Conservation (phyloP, 1,140 invertebrate species). For the Zaprionus vittiger region DNA sequence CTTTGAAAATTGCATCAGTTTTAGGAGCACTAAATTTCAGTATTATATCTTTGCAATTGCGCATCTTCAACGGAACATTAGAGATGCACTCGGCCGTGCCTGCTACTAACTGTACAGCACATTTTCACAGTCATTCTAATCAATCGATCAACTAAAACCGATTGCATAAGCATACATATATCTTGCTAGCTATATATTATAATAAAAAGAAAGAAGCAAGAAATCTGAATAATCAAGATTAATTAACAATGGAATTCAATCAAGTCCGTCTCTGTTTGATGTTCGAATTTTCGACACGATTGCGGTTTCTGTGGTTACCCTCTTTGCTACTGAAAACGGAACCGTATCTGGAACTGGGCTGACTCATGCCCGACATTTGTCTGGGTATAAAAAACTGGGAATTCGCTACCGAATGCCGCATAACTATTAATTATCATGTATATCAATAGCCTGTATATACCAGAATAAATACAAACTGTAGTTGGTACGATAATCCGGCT, state of each 20-base stretch:
- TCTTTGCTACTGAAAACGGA: conserved; percentile 10
- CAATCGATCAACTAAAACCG: not conserved
- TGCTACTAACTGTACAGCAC: not conserved
- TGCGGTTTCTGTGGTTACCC: conserved; percentile 22
- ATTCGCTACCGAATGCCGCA: not conserved
- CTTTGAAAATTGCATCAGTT: not conserved
- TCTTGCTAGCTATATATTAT: not conserved
- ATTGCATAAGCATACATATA: not conserved
- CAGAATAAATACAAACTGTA: not conserved
- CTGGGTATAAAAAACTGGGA: not conserved
- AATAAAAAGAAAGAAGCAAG: not conserved
- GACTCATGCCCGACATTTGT: conserved; percentile 10
- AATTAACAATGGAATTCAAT: not conserved
- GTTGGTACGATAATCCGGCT: not conserved
- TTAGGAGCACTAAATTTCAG: not conserved
- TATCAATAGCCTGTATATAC: not conserved
- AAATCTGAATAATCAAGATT: conserved; percentile 9
- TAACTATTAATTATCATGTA: conserved; percentile 8
- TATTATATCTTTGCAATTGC: not conserved
- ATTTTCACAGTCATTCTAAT: not conserved
- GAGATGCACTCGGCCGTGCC: not conserved
- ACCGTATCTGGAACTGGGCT: conserved; percentile 8
- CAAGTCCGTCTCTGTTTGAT: conserved; percentile 3
- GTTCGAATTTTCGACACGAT: not conserved
- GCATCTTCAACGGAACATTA: not conserved